These are phyloP conservation scores for Drosophila athabasca DNA, from an alignment of 1,140 invertebrate genomes.

Conservation along the genomic window DNA sequence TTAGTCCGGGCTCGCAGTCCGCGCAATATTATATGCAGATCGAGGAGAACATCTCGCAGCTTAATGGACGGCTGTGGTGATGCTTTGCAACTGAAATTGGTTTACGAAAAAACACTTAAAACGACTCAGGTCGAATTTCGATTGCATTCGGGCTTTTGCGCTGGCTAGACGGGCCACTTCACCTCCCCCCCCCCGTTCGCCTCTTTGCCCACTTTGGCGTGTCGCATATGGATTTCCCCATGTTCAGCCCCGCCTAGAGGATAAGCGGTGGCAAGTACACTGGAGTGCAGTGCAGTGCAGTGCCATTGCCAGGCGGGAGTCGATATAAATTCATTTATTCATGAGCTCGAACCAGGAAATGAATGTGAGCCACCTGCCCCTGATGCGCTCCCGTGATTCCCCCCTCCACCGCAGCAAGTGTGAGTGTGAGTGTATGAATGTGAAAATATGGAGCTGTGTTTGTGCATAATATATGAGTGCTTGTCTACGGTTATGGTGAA, in stretches of 20 bases:
- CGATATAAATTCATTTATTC: slow-evolving; percentile 82
- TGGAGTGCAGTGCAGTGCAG: slow-evolving; percentile 59
- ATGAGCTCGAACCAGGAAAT: slow-evolving; percentile 75
- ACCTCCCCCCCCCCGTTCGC: too few relatives aligned
- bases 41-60: slow-evolving; percentile 24
- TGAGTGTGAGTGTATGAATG: slow-evolving; percentile 16
- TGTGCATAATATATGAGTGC: slow-evolving; percentile 51
- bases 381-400: slow-evolving; percentile 15
- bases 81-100: slow-evolving; percentile 38
- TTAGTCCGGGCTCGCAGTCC: background rate
- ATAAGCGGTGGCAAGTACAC: slow-evolving; percentile 52
- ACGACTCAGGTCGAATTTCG: slow-evolving; percentile 49
- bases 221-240: slow-evolving; percentile 28
- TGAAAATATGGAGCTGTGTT: slow-evolving; percentile 14
- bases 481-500: slow-evolving; percentile 37
- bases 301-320: slow-evolving; percentile 64
- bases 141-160: slow-evolving; percentile 55
- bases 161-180: slow-evolving; percentile 27
- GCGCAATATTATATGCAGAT: slow-evolving; percentile 34
- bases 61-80: slow-evolving; percentile 24
- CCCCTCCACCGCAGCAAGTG: background rate
- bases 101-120: slow-evolving; percentile 51
- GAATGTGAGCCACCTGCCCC: slow-evolving; percentile 57
- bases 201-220: slow-evolving; percentile 4
- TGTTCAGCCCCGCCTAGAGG: slow-evolving; percentile 17